phyloP scores from a whole-genome alignment of 2,113 vertebrate species.

The Procapra przewalskii region DNA sequence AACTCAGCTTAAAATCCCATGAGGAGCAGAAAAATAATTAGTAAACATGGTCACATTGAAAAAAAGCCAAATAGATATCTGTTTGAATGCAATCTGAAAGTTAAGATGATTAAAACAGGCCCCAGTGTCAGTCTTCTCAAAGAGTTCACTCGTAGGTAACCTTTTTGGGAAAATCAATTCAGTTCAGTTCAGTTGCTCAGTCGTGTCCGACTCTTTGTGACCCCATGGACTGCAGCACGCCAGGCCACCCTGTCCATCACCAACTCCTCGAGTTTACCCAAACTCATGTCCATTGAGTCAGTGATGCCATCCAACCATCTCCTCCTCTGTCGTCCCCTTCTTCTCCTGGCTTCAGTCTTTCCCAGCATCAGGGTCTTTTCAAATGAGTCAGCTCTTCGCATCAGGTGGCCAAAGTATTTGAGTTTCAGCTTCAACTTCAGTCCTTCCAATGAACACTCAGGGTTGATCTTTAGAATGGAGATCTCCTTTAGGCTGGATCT shows the following conservation, averaged over 20 bases:
- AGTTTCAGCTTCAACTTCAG: background rate
- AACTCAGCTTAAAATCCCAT: background rate
- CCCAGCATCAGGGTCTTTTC: background rate
- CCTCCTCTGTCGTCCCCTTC: background rate
- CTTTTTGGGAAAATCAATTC: background rate
- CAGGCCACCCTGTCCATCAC: background rate
- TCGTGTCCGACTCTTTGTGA: accelerated
- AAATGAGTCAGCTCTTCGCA: background rate
- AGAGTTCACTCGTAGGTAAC: background rate
- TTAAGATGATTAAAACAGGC: background rate
- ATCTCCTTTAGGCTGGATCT: background rate
- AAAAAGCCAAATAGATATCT: slow-evolving; percentile 35
- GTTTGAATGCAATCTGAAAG: background rate
- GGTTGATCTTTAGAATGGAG: background rate
- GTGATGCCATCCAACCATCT: background rate
- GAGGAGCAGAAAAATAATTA: slow-evolving; percentile 16
- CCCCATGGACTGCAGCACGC: accelerated
- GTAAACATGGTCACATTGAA: background rate
- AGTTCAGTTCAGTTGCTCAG: background rate
- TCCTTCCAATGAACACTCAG: background rate
- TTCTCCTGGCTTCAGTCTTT: background rate
- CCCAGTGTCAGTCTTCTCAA: background rate
- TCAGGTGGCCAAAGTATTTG: background rate
- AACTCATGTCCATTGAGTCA: background rate
- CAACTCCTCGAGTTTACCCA: background rate